phyloP scores from a whole-genome alignment of 2,113 vertebrate species.

The Craseonycteris thonglongyai region DNA sequence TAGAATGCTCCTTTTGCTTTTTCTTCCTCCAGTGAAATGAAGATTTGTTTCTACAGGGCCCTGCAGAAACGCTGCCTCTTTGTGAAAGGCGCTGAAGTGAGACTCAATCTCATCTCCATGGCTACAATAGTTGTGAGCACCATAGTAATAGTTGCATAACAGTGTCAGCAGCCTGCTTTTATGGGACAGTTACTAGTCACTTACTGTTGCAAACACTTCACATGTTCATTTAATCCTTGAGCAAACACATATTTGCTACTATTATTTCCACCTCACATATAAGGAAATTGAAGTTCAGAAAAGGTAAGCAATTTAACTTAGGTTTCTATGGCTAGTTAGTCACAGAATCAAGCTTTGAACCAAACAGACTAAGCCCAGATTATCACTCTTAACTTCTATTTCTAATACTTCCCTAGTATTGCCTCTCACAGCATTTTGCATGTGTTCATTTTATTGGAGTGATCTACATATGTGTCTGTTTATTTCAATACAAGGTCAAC shows the following conservation, averaged over 20 bases:
- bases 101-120: not conserved
- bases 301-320: not conserved
- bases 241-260: not conserved
- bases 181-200: not conserved
- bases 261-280: not conserved
- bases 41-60: not conserved
- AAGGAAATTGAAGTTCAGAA: not conserved
- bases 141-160: fast-evolving
- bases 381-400: not conserved
- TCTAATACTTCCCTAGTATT: not conserved
- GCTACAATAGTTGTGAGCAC: too few relatives aligned
- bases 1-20: not conserved
- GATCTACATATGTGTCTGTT: not conserved
- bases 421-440: not conserved
- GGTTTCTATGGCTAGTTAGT: not conserved
- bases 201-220: not conserved
- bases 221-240: not conserved
- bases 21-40: not conserved
- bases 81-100: not conserved
- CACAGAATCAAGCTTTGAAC: not conserved
- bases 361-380: not conserved
- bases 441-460: not conserved
- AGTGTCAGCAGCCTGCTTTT: not conserved
- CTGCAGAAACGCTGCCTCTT: not conserved
- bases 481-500: not conserved